A percentile compares a stretch with the other conserved stretches of the same genome.
Conservation (phyloP, 2,888 invertebrate genomes). For the Parapristionchus giblindavisi region DNA sequence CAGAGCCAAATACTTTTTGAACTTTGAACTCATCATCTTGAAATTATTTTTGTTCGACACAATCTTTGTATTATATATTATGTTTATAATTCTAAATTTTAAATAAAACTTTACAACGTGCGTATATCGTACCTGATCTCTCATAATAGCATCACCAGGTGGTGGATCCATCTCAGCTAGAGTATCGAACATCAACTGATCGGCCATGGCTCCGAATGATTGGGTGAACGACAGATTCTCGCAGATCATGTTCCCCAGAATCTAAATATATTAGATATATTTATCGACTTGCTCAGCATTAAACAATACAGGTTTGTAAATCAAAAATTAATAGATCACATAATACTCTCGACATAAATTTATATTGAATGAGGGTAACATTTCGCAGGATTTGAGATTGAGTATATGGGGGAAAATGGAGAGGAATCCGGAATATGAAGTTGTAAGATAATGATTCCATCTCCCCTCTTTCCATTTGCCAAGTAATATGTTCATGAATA, state of each 20-base stretch:
- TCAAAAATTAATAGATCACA: too few species aligned
- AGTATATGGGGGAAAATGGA: background rate
- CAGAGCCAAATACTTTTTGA: too few species aligned
- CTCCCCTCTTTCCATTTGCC: background rate
- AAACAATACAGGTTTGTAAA: too few species aligned
- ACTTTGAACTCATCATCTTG: too few species aligned
- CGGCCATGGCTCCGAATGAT: conserved; percentile 62
- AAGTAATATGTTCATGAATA: too few species aligned
- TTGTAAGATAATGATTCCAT: background rate
- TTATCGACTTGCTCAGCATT: too few species aligned
- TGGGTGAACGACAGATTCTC: conserved; percentile 67
- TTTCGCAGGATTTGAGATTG: background rate
- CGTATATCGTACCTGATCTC: background rate
- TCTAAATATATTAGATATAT: conserved; percentile 44
- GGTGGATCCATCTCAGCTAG: conserved; percentile 32
- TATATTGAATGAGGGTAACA: too few species aligned
- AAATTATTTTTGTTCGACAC: too few species aligned
- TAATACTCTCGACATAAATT: too few species aligned
- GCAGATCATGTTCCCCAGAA: conserved; percentile 61
- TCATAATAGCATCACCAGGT: conserved; percentile 1
- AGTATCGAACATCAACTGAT: conserved; percentile 62
- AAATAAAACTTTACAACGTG: background rate
- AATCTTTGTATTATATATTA: too few species aligned
- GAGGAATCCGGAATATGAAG: background rate
- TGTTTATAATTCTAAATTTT: background rate